Evolutionary conservation across 2,797 vertebrate species (phyloP).

Genomic region (Pelobates cultripes): DNA sequence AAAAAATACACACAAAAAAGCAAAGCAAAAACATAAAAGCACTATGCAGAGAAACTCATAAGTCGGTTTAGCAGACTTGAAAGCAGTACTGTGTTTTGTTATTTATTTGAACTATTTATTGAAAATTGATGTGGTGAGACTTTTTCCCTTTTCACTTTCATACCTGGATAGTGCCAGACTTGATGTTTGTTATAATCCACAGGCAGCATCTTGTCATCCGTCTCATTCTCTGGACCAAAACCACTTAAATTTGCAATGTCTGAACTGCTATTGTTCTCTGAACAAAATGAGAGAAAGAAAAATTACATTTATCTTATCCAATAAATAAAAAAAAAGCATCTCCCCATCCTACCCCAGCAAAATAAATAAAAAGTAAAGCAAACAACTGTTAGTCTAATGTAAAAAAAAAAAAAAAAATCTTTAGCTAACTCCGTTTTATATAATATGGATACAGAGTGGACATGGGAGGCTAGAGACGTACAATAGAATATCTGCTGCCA

Average conservation of each 20-base stretch:
- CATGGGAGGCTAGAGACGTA: too few species aligned
- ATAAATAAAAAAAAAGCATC: background rate
- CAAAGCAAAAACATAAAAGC: background rate
- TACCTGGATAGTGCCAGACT: slow-evolving; percentile 39
- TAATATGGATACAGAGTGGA: too few species aligned
- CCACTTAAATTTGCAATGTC: slow-evolving; percentile 40
- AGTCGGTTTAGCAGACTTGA: slow-evolving; percentile 58
- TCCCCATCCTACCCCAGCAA: too few species aligned
- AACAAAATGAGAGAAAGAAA: background rate
- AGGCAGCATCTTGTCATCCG: slow-evolving; percentile 40
- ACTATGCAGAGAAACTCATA: slow-evolving; percentile 4
- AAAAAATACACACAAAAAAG: too few species aligned
- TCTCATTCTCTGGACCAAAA: slow-evolving; percentile 44
- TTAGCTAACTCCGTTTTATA: too few species aligned
- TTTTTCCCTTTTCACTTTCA: slow-evolving; percentile 56
- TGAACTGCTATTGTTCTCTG: slow-evolving; percentile 27
- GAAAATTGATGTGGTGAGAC: slow-evolving; percentile 62
- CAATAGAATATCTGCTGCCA: too few species aligned
- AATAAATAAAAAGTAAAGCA: too few species aligned
- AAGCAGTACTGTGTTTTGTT: slow-evolving; percentile 62
- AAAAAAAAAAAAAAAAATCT: too few species aligned
- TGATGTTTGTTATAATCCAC: slow-evolving; percentile 39
- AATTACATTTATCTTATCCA: background rate
- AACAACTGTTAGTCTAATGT: too few species aligned
- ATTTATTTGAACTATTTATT: slow-evolving; percentile 66